Evolutionary conservation across 2,113 vertebrate species (phyloP).

Genomic region (Pipa parva): DNA sequence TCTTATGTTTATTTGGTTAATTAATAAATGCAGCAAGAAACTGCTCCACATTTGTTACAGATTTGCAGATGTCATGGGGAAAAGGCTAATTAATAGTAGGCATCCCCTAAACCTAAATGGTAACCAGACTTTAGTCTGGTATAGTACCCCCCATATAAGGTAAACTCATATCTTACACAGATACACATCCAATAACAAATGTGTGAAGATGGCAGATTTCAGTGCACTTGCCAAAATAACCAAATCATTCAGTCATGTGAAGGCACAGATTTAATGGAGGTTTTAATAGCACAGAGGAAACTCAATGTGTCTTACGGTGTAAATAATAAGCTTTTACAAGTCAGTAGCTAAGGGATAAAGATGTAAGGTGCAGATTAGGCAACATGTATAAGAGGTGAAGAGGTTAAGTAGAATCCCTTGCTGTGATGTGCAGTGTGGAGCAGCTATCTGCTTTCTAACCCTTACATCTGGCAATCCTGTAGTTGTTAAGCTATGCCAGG

Average conservation of each 20-base stretch:
- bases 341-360: constrained; percentile 20
- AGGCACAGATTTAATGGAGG: neutral
- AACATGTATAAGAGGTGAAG: constrained; percentile 29
- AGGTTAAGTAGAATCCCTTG: constrained; percentile 18
- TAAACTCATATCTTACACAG: too few relatives aligned
- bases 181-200: too few relatives aligned
- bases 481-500: neutral
- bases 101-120: too few relatives aligned
- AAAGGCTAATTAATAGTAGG: too few relatives aligned
- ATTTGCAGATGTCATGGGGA: too few relatives aligned
- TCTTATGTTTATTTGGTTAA: too few relatives aligned
- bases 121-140: too few relatives aligned
- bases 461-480: neutral
- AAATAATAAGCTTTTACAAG: constrained; percentile 26
- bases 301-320: neutral
- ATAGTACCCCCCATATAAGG: too few relatives aligned
- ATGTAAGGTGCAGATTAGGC: constrained; percentile 37
- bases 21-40: too few relatives aligned
- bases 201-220: neutral
- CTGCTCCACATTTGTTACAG: too few relatives aligned
- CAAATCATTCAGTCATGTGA: neutral
- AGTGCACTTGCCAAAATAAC: neutral
- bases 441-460: constrained; percentile 3
- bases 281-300: neutral
- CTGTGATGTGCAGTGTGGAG: constrained; percentile 16